Percentiles rank a stretch among this genome's conserved stretches.
These are phyloP conservation scores for Plectropomus leopardus DNA, from an alignment of 2,113 vertebrate genomes.

Conservation along the genomic window DNA sequence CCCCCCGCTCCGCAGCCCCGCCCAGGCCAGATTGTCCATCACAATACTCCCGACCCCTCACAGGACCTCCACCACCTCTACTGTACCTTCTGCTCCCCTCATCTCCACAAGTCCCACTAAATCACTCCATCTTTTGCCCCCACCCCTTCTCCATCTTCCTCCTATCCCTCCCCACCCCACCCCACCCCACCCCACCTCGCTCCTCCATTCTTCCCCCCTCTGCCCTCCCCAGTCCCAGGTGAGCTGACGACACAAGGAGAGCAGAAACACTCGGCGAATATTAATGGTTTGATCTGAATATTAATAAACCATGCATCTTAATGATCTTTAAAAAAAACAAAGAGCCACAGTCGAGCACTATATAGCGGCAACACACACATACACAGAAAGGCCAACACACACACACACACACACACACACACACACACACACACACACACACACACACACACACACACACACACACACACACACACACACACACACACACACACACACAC, in stretches of 20 bases:
- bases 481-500: conserved; percentile 20
- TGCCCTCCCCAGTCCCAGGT: conserved; percentile 84
- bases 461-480: conserved; percentile 44
- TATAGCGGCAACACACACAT: conserved; percentile 2
- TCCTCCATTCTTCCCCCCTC: conserved; percentile 57
- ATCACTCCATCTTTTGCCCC: conserved; percentile 47
- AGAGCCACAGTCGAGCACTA: conserved; percentile 64
- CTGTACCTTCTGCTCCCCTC: conserved; percentile 56
- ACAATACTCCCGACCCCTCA: conserved; percentile 63
- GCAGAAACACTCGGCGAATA: conserved; percentile 81
- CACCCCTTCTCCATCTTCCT: conserved; percentile 9
- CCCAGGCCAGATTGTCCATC: conserved; percentile 73
- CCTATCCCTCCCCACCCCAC: conserved; percentile 24
- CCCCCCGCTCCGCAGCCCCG: conserved; percentile 14
- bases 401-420: conserved; percentile 40
- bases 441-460: conserved; percentile 20
- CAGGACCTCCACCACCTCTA: conserved; percentile 66
- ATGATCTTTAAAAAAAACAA: conserved; percentile 76
- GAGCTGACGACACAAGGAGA: conserved; percentile 86
- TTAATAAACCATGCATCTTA: conserved; percentile 84
- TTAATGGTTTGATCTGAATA: conserved; percentile 86
- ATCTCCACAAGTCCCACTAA: conserved; percentile 42
- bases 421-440: conserved; percentile 33
- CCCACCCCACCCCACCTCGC: conserved; percentile 38
- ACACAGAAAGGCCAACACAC: background rate